Evolutionary conservation across 2,888 invertebrate species (phyloP).

Genomic region (Strigamia maritima): DNA sequence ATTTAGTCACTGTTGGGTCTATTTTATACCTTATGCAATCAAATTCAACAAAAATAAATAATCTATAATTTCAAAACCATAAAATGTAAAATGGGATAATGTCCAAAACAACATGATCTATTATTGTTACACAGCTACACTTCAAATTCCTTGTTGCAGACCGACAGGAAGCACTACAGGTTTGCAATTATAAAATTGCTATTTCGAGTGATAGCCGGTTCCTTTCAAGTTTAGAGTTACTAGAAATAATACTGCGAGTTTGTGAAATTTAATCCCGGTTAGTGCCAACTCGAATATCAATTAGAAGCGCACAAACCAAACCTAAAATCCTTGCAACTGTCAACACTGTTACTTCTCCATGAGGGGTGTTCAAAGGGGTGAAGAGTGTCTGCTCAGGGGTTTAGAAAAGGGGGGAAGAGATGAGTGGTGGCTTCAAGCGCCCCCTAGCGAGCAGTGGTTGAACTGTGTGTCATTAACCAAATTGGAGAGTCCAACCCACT

Average conservation of each 20-base stretch:
- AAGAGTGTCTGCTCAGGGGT: background rate
- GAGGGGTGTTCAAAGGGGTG: slow-evolving; percentile 16
- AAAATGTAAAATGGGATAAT: too few species aligned
- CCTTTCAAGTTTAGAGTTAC: background rate
- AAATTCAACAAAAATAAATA: too few species aligned
- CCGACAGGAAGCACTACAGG: background rate
- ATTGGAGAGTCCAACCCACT: slow-evolving; percentile 19
- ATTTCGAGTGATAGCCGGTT: background rate
- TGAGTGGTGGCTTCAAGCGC: slow-evolving; percentile 3
- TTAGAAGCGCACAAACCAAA: background rate
- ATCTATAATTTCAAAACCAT: too few species aligned
- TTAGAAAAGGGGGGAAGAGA: background rate
- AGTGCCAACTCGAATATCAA: slow-evolving; percentile 11
- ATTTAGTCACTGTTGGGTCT: too few species aligned
- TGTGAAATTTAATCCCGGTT: background rate
- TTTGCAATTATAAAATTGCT: background rate
- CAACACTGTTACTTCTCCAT: background rate
- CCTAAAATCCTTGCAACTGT: slow-evolving; percentile 2
- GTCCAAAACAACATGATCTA: background rate
- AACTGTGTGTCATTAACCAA: slow-evolving; percentile 20
- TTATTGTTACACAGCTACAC: background rate
- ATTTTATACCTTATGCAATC: too few species aligned
- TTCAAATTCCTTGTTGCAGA: background rate
- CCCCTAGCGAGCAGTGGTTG: slow-evolving; percentile 16
- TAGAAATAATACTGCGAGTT: background rate